Evolutionary conservation across 2,113 vertebrate species (phyloP), one percentile per base, ranked within the genome.

Genomic region (Urocynchramus pylzowi): DNA sequence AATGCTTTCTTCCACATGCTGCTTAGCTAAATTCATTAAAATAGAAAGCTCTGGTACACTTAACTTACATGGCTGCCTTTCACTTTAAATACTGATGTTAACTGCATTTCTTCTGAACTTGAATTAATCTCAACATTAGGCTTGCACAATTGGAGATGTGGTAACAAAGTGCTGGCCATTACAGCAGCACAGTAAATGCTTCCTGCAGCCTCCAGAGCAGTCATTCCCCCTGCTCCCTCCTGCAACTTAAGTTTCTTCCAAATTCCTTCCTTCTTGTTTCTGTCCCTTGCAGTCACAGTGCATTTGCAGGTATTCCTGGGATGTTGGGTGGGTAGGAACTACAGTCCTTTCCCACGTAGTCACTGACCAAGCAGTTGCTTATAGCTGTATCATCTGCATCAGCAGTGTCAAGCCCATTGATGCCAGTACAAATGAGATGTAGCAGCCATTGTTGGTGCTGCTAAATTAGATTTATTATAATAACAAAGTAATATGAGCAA

Each of bases 51-150:
- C 41, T 47, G n/a, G n/a, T 69, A 45, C 54, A 67, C 30, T 73
- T 83, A 67, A 64, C 6, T 73, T 39, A 22, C 1, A 0, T 50
- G 87, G 11, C 47, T 77, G 35, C 47, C 37, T 86, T 86, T 92
- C 56, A 54, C 26, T 87, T 96, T 74, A 93, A 84, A 89, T 92
- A 75, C 71, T 92, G 33, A 78, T 89, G 53, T 64, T 78, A 91
- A 91, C 17, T 84, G 61, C 49, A 33, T 84, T 92, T 83, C 54
- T 96, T 82, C 53, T 78, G 47, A 75, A 75, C 42, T 41, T 67
- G 71, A 73, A 74, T 80, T 80, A 59, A 78, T 76, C 49, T 85
- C 41, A 53, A 5, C 44, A 18, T 64, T 75, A 82, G 49, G 49
- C 17, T 12, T 68, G 42, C 0, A 1, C 61, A 95, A 60, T 4